A percentile compares a stretch with the other conserved stretches of the same genome.
Evolutionary conservation across 2,888 invertebrate genomes (phyloP).

Genomic region (Andrena hattorfiana): DNA sequence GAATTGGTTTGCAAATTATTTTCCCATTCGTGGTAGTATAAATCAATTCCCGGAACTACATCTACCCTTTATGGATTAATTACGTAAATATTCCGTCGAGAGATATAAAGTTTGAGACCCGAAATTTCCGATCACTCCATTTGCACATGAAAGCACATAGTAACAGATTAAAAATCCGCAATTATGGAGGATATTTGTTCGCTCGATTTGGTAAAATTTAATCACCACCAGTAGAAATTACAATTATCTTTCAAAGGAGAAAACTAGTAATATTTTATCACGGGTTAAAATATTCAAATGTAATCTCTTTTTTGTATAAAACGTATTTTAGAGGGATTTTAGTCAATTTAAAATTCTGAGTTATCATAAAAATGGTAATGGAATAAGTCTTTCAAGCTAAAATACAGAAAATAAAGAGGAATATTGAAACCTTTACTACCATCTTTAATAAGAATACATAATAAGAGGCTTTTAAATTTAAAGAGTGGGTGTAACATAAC

Average conservation of each 20-base stretch:
- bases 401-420: background rate
- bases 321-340: background rate
- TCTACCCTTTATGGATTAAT: conserved; percentile 2
- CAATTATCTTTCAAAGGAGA: background rate
- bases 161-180: background rate
- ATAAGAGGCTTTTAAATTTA: too few relatives aligned
- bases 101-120: background rate
- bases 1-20: conserved; percentile 7
- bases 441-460: background rate
- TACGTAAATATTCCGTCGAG: background rate
- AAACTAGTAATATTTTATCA: background rate
- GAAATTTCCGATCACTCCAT: background rate
- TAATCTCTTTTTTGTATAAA: too few relatives aligned
- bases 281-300: background rate
- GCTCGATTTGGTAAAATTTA: background rate
- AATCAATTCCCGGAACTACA: background rate
- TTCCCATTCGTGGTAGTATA: conserved; percentile 4
- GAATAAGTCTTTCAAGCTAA: background rate
- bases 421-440: background rate
- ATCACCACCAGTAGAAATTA: background rate
- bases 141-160: background rate
- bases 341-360: background rate
- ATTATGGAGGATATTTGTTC: background rate
- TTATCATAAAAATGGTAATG: background rate
- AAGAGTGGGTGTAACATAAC: too few relatives aligned